Evolutionary conservation across 2,888 invertebrate species (phyloP), one percentile per base, ranked within the genome.

Genomic region (Arctia plantaginis): DNA sequence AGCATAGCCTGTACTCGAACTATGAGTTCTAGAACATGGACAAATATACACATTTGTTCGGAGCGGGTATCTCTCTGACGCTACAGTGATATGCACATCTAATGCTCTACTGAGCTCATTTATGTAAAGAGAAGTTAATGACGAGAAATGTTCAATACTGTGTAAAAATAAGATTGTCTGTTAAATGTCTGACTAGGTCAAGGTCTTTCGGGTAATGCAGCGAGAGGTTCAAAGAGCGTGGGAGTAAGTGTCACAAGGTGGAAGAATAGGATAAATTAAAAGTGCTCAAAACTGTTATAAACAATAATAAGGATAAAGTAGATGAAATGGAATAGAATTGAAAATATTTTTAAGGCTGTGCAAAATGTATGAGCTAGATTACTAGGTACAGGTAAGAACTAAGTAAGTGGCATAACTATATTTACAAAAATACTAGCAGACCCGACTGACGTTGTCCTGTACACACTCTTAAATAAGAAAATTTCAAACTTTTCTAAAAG

Each of bases 151-250:
- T 62, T 62, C 30, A 30, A 7, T 30, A 18, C 18, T 62, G 30
- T 30, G 30, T 30, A 62, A 62, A 27, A 30, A 3, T 30, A 15
- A 62, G 59, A 4, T 30, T 13, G 4, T 59, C 30, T 30, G 30
- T 62, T 62, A 30, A 4, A 62, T 30, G 27, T 27, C 27, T 13
- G 66, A 66, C 41, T 66, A 66, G 39, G 66, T 41, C 66, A 66
- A 66, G 41, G 66, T 41, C 27, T 41, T 35, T 66, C 30, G 15
- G 18, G 13, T 30, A 62, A 30, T 62, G 15, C 41, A 66, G 41
- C 41, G 20, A 66, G 41, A 66, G 41, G 41, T 41, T 39, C 27
- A 66, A 15, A 66, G 66, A 27, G 66, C 66, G 66, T 66, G 66
- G 41, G 66, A 66, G 66, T 41, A 27, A 41, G 39, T 66, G n/a